Conservation (phyloP, 2,113 vertebrate genomes). For the Numenius arquata region DNA sequence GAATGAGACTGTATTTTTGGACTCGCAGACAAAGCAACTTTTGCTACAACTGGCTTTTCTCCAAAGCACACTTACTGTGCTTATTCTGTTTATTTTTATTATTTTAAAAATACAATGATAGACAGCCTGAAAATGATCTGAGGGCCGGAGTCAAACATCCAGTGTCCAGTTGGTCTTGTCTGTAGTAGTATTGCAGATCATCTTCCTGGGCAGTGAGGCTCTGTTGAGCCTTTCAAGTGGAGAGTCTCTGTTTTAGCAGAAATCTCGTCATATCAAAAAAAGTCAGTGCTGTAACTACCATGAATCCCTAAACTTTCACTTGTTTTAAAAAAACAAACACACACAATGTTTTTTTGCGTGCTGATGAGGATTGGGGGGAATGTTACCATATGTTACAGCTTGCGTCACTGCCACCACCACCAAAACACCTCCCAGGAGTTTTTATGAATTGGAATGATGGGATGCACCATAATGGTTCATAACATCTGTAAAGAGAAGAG, state of each 20-base stretch:
- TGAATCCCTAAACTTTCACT: neutral
- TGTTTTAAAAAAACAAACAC: neutral
- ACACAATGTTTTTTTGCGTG: neutral
- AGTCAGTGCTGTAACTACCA: neutral
- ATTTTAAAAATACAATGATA: neutral
- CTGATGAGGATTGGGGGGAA: neutral
- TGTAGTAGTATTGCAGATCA: neutral
- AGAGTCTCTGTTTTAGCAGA: neutral
- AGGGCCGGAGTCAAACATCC: neutral
- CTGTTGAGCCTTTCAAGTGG: neutral
- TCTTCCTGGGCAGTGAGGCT: neutral
- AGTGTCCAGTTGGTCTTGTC: neutral
- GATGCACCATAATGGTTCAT: neutral
- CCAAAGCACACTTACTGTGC: slow-evolving; percentile 5
- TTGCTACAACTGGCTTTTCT: slow-evolving; percentile 7
- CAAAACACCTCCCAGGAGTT: neutral
- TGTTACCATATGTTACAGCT: neutral
- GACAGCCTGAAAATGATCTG: neutral
- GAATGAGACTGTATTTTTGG: slow-evolving; percentile 30
- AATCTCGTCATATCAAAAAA: neutral
- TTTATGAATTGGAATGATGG: neutral
- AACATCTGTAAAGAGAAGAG: neutral
- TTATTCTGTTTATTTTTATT: neutral
- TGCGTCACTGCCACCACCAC: neutral
- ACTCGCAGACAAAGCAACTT: slow-evolving; percentile 26